Conservation (phyloP, 2,888 invertebrate species). For the Cheilosia vulpina region DNA sequence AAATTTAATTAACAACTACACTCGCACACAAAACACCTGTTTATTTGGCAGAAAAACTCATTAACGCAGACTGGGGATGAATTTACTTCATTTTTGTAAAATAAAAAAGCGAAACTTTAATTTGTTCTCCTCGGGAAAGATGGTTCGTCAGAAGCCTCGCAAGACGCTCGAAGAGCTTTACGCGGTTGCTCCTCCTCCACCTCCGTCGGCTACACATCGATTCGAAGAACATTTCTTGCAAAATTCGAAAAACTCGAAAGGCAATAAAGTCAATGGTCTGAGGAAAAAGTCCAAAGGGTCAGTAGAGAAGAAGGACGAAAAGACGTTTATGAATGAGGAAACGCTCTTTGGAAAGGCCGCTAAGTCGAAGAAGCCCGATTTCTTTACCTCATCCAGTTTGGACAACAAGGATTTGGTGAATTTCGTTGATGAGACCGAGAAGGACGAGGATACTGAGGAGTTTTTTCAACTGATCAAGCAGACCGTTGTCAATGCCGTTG, state of each 20-base stretch:
- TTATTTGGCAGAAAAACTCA: not conserved
- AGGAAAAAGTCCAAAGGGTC: conserved; percentile 28
- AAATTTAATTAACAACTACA: conserved; percentile 1
- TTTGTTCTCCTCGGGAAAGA: conserved; percentile 70
- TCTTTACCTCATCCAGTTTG: conserved; percentile 9
- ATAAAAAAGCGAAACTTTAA: conserved; percentile 42
- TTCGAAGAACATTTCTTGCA: conserved; percentile 69
- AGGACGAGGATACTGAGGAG: conserved; percentile 81
- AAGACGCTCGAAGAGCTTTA: conserved; percentile 81
- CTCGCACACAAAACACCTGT: not conserved
- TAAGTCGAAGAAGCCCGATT: not conserved
- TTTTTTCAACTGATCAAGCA: conserved; percentile 81
- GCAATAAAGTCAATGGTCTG: conserved; percentile 16
- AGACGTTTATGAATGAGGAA: conserved; percentile 47
- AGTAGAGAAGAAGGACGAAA: conserved; percentile 51
- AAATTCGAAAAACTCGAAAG: conserved; percentile 47
- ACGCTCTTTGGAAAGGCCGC: not conserved
- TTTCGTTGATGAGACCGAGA: conserved; percentile 77
- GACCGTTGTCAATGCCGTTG: conserved; percentile 80
- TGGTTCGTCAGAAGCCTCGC: conserved; percentile 80
- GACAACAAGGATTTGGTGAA: conserved; percentile 37
- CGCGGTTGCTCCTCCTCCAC: conserved; percentile 76
- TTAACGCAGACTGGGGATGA: conserved; percentile 32
- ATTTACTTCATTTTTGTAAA: conserved; percentile 56
- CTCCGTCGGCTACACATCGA: conserved; percentile 42